phyloP scores from a whole-genome alignment of 2,113 vertebrate species.

The Orcinus orca region DNA sequence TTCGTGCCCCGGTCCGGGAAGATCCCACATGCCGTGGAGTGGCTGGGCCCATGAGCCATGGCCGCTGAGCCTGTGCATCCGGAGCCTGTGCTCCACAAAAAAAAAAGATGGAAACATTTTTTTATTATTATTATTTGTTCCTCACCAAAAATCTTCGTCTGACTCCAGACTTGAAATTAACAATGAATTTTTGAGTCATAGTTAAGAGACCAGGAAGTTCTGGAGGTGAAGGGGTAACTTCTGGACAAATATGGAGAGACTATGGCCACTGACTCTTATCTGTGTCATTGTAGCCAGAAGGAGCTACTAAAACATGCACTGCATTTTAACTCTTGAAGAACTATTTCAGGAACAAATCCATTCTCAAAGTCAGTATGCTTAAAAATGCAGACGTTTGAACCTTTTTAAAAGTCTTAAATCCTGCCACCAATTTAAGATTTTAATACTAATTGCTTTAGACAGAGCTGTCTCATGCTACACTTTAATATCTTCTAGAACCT shows the following conservation, averaged over 20 bases:
- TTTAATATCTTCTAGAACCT: slow-evolving; percentile 54
- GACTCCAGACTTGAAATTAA: neutral
- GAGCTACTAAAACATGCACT: neutral
- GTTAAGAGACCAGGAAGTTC: neutral
- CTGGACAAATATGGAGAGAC: neutral
- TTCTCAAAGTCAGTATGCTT: neutral
- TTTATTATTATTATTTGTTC: neutral
- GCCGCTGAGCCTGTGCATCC: too few species aligned
- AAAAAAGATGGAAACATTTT: neutral
- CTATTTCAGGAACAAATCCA: neutral
- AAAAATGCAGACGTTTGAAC: slow-evolving; percentile 31
- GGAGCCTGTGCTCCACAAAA: too few species aligned
- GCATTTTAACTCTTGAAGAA: neutral
- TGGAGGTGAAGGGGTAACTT: neutral
- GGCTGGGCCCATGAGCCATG: too few species aligned
- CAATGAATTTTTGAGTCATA: neutral
- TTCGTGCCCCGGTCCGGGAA: too few species aligned
- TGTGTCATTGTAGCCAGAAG: neutral
- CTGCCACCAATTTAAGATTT: slow-evolving; percentile 30
- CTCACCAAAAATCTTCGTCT: neutral
- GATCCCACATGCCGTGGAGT: too few species aligned
- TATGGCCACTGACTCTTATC: rapidly evolving
- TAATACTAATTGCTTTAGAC: slow-evolving; percentile 53
- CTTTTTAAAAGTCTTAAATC: slow-evolving; percentile 40
- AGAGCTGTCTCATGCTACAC: neutral